Conservation (phyloP, 2,888 invertebrate genomes). For the Tigriopus californicus region DNA sequence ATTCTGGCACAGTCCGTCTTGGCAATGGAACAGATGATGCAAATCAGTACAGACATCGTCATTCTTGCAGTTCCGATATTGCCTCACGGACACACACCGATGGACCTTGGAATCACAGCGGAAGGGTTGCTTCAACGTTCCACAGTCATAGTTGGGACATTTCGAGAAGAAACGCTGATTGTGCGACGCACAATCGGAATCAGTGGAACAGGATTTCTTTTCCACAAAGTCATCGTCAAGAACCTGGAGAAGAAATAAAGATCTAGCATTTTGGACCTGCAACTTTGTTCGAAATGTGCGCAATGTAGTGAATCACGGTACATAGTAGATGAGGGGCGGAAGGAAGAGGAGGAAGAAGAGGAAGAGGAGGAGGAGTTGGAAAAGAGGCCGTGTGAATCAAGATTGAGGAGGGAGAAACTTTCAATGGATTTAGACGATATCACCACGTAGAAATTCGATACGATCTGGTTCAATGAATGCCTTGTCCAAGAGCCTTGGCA, state of each 20-base stretch:
- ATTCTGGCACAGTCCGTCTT: neutral
- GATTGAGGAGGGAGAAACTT: no score
- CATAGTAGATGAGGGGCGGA: no score
- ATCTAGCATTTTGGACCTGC: neutral
- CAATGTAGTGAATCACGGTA: no score
- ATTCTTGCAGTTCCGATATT: neutral
- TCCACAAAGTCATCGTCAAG: neutral
- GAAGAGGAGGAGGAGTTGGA: no score
- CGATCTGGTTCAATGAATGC: no score
- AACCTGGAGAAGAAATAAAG: neutral
- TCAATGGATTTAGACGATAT: no score
- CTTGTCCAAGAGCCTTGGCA: no score
- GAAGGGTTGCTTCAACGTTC: neutral
- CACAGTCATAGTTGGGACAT: neutral
- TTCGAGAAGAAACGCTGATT: neutral
- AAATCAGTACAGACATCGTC: neutral
- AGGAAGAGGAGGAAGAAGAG: no score
- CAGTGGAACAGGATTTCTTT: neutral
- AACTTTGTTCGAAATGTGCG: no score
- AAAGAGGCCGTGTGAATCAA: no score
- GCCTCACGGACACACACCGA: neutral
- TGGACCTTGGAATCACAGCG: neutral
- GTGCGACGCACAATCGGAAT: neutral
- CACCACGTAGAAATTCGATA: no score
- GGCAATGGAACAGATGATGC: neutral